Conservation (phyloP, 2,888 invertebrate species). For the Dynastes hyllus region DNA sequence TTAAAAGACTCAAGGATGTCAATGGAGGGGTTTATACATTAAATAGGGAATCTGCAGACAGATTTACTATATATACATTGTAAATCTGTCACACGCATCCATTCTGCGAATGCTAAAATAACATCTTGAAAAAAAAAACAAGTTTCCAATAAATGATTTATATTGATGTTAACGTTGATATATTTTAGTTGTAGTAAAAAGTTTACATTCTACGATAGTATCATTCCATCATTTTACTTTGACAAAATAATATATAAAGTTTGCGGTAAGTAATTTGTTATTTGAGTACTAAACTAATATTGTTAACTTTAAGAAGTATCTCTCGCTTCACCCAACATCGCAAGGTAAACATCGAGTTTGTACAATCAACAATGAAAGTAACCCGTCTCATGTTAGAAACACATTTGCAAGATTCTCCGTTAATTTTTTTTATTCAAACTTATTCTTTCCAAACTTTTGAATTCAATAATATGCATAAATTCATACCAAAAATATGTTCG, state of each 20-base stretch:
- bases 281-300: slow-evolving; percentile 39
- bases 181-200: not conserved
- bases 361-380: slow-evolving; percentile 11
- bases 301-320: slow-evolving; percentile 20
- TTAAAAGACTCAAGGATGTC: slow-evolving; percentile 9
- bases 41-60: not conserved
- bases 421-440: no score
- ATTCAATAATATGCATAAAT: no score
- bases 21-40: slow-evolving; percentile 17
- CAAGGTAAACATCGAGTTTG: not conserved
- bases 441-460: no score
- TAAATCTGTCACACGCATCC: slow-evolving; percentile 3
- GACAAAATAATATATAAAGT: slow-evolving; percentile 38
- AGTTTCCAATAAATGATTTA: not conserved
- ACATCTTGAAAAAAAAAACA: not conserved
- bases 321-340: not conserved
- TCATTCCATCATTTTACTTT: slow-evolving; percentile 32
- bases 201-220: not conserved
- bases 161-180: not conserved
- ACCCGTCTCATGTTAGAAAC: not conserved
- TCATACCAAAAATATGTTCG: no score
- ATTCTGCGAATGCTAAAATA: slow-evolving; percentile 14
- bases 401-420: no score
- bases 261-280: slow-evolving; percentile 35
- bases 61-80: not conserved